Base-by-base conservation (phyloP, 2,113 vertebrate genomes). In the Oryzias melastigma region DNA sequence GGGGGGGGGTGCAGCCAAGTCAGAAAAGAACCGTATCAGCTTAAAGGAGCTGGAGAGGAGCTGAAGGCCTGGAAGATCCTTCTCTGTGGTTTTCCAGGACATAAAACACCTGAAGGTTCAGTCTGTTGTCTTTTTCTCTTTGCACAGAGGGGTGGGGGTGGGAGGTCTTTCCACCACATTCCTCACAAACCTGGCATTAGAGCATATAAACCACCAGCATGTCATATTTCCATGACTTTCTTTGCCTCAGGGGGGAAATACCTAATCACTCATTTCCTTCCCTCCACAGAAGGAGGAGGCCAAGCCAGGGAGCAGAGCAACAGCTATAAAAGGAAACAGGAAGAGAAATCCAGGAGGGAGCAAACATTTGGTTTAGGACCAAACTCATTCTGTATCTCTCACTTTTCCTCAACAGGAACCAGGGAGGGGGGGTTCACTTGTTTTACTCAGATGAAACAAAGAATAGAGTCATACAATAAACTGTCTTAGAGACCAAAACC, bases 261-360 rank as follows among this genome's bases (percentile, higher is more conserved):
- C 41, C 63, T 83, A 87, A 90, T 85, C 59, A 69, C 75, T 85
- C 68, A 80, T 83, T 89, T 91, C 85, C 89, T 77, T 60, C 64
- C 20, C 58, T 73, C 56, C 12, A 45, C 59, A 73, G 68, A 58
- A 52, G 48, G 46, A 14, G 54, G 63, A n/a, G 71, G 76, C 63
- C 51, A 7, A 25, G 46, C 43, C 65, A 18, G 73, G 71, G 71
- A 71, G 65, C 65, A 78, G 52, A 80, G 83, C 65, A 48, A 7
- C 42, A 40, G 61, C 56, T 73, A 58, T 24, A 65, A 76, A 78
- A 63, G 51, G 58, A 70, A 81, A 76, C 64, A 66, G 75, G 78
- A 81, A 80, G 51, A 65, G 64, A 80, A 71, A 77, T 55, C 54
- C 71, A 55, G 25, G 10, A 35, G 35, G 35, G 35, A 35, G 35